Conservation (phyloP, 1,140 invertebrate genomes). For the Micrasema longulum region DNA sequence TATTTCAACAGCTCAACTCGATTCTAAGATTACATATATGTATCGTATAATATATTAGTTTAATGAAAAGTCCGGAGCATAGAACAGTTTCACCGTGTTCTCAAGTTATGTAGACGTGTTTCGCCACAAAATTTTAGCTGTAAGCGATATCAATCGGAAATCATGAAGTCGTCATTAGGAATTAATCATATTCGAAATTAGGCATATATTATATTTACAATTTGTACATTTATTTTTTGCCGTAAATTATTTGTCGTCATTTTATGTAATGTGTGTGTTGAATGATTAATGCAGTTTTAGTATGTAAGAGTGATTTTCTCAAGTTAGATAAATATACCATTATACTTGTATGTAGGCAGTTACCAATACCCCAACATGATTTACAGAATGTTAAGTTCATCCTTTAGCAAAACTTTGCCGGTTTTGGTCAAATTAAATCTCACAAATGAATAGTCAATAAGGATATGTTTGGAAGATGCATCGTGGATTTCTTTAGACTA, state of each 20-base stretch:
- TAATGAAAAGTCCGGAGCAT: not conserved
- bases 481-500: no score
- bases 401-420: no score
- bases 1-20: no score
- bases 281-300: conserved; percentile 11
- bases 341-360: conserved; percentile 3
- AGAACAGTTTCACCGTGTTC: not conserved
- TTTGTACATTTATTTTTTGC: conserved; percentile 32
- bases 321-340: conserved; percentile 10
- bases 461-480: no score
- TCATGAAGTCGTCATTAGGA: conserved; percentile 17
- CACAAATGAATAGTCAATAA: no score
- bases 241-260: conserved; percentile 25
- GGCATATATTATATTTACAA: conserved; percentile 15
- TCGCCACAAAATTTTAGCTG: conserved; percentile 11
- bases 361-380: no score
- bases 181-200: conserved; percentile 31
- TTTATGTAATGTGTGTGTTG: conserved; percentile 11
- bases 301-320: conserved; percentile 10
- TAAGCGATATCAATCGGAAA: conserved; percentile 31
- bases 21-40: no score
- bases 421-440: no score
- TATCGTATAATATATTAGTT: no score
- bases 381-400: no score
- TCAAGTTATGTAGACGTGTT: conserved; percentile 19